Conservation (phyloP, 1,140 invertebrate genomes). For the Meloidogyne hapla region DNA sequence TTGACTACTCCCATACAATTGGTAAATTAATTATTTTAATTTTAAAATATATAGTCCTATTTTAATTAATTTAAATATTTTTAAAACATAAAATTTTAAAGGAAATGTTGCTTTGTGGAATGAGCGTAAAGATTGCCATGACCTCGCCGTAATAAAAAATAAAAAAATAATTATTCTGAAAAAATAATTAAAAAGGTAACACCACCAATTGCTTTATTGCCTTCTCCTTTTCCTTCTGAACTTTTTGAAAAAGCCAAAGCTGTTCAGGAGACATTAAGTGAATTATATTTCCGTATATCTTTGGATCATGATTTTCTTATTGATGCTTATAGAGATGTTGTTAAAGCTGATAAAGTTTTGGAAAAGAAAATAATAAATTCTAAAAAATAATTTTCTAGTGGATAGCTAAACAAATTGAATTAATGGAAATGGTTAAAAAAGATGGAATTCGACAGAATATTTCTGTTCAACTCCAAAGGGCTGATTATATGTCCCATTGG, state of each 20-base stretch:
- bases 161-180: neutral
- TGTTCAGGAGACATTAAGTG: slow-evolving; percentile 56
- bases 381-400: slow-evolving; percentile 1
- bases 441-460: slow-evolving; percentile 48
- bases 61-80: no score
- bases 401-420: slow-evolving; percentile 45
- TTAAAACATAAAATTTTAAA: neutral
- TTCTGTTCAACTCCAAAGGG: slow-evolving; percentile 53
- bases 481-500: slow-evolving; percentile 58
- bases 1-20: neutral
- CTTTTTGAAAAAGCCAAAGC: slow-evolving; percentile 54
- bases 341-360: slow-evolving; percentile 56
- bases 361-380: neutral
- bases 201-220: slow-evolving; percentile 53
- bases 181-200: neutral
- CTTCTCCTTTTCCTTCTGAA: slow-evolving; percentile 56
- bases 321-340: slow-evolving; percentile 54
- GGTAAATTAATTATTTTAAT: neutral
- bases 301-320: slow-evolving; percentile 59
- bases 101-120: slow-evolving; percentile 1
- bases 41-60: neutral
- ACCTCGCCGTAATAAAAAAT: neutral
- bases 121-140: neutral
- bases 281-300: slow-evolving; percentile 56
- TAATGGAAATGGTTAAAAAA: slow-evolving; percentile 45